Conservation (phyloP, 2,113 vertebrate species). For the Condylura cristata region DNA sequence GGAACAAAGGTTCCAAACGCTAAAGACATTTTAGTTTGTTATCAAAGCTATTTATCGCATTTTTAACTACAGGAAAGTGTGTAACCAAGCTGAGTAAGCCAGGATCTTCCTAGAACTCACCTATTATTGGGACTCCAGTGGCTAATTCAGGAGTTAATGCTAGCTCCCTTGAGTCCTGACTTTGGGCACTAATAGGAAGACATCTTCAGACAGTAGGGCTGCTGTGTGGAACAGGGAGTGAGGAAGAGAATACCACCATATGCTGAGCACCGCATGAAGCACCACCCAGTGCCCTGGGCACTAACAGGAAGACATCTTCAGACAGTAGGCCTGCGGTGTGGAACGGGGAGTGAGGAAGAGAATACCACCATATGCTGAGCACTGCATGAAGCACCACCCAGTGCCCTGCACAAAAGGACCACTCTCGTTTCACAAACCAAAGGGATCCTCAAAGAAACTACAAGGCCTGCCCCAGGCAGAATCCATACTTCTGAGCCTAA, state of each 20-base stretch:
- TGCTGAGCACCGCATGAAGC: neutral
- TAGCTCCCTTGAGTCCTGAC: neutral
- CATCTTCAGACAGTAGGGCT: neutral
- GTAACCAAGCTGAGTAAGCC: neutral
- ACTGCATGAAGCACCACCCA: neutral
- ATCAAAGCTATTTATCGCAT: neutral
- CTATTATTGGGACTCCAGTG: neutral
- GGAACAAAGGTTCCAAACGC: neutral
- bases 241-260: neutral
- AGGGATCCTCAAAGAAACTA: neutral
- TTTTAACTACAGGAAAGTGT: neutral
- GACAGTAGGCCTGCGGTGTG: neutral
- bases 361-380: neutral
- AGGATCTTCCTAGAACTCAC: neutral
- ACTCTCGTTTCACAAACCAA: neutral
- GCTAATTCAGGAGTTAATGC: neutral
- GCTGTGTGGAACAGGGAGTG: fast-evolving
- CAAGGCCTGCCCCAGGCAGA: neutral
- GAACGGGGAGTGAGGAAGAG: neutral
- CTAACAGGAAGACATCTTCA: too few relatives aligned
- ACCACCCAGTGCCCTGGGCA: neutral
- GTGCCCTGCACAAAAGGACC: neutral
- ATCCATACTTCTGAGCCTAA: neutral
- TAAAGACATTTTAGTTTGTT: neutral
- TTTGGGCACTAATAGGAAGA: neutral